Base-by-base conservation (phyloP, 2,888 invertebrate species). In the Cheilosia impressa region DNA sequence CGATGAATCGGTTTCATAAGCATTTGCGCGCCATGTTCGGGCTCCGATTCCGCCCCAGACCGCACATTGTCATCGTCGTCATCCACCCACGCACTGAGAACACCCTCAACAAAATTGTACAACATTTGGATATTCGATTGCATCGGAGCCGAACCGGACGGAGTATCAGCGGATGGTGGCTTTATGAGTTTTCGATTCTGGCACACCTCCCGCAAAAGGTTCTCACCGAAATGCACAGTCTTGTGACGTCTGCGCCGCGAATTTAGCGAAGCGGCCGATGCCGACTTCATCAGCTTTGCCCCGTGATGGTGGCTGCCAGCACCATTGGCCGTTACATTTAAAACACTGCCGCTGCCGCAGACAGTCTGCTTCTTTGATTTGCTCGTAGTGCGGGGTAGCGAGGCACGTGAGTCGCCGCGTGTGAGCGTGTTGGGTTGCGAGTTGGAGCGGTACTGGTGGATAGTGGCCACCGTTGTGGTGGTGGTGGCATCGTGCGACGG, bases 81-180 rank as follows among this genome's bases (percentile, higher is more conserved):
- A 79, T 95, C 95, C 27, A 96, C 95, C 96, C 96, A 96, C 62
- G 96, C 95, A 90, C 96, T 96, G 87, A 96, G 92, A 69, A 96
- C 96, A 88, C 95, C 95, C 91, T 96, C 96, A 88, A 96, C 96
- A 90, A 96, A 96, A 92, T 96, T 96, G 92, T 96, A 96, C 89
- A 96, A 93, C 92, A 96, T 95, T 92, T 96, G 96, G 62, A 96
- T 96, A 92, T 96, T 96, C 68, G 96, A 95, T 91, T 96, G 95
- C 93, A 95, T 91, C 69, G 91, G 92, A 87, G 91, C 91, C 82
- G 92, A 91, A 75, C 91, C 92, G 89, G 92, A 92, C 88, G 92
- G 92, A 87, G 88, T 88, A 85, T 81, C 85, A 88, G 90, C 90
- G 87, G 88, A 89, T 88, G 91, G 91, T 87, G 93, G 93, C 85